These are phyloP conservation scores for Toxotes lorentzi DNA, from an alignment of 2,797 vertebrate genomes.

Conservation along the genomic window DNA sequence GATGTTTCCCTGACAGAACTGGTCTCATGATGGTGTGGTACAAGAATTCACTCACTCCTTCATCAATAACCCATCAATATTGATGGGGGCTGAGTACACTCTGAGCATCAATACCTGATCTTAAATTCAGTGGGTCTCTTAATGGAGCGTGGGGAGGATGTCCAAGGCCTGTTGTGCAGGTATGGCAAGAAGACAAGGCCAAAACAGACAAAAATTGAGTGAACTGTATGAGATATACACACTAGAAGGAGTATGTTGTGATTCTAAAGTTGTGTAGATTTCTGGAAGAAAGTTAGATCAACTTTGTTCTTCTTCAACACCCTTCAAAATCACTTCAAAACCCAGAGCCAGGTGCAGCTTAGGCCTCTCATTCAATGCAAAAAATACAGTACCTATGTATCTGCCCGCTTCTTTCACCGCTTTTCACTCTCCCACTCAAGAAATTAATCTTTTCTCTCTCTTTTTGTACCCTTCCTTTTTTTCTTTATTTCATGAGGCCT, in stretches of 20 bases:
- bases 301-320: slow-evolving; percentile 19
- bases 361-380: slow-evolving; percentile 54
- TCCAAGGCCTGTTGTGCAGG: slow-evolving; percentile 57
- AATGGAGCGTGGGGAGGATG: slow-evolving; percentile 41
- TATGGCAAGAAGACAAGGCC: slow-evolving; percentile 46
- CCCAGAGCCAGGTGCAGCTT: slow-evolving; percentile 68
- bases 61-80: slow-evolving; percentile 85
- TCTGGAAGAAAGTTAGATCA: slow-evolving; percentile 13
- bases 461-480: slow-evolving; percentile 58
- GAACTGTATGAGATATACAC: neutral
- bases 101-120: slow-evolving; percentile 74
- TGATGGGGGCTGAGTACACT: slow-evolving; percentile 72
- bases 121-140: slow-evolving; percentile 74
- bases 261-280: slow-evolving; percentile 7
- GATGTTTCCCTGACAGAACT: slow-evolving; percentile 53
- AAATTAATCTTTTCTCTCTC: slow-evolving; percentile 83
- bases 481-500: slow-evolving; percentile 68
- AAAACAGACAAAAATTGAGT: slow-evolving; percentile 1
- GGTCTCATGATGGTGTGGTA: slow-evolving; percentile 57
- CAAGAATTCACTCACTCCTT: slow-evolving; percentile 73
- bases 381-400: slow-evolving; percentile 80
- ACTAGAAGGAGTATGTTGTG: neutral
- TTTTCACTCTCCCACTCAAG: slow-evolving; percentile 65
- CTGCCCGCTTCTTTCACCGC: slow-evolving; percentile 50
- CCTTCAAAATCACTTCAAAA: slow-evolving; percentile 50